phyloP scores from a whole-genome alignment of 1,140 invertebrate genomes.

The Bradynema listronoti region DNA sequence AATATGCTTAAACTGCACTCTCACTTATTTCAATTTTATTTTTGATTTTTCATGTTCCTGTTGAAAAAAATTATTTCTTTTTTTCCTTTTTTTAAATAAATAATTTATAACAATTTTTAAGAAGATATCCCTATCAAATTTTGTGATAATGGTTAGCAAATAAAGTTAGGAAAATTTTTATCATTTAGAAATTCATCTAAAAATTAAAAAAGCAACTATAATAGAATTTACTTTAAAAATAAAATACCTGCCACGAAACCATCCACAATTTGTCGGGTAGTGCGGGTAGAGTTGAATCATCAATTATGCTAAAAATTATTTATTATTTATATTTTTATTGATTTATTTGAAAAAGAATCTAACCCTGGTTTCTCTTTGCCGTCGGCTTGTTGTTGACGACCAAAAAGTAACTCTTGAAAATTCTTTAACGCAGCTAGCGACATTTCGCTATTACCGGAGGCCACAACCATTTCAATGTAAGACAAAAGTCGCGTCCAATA shows the following conservation, averaged over 20 bases:
- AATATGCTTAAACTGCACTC: too few relatives aligned
- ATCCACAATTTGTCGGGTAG: slow-evolving; percentile 44
- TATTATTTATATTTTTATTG: not conserved
- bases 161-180: too few relatives aligned
- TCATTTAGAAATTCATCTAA: too few relatives aligned
- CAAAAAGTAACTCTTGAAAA: slow-evolving; percentile 58
- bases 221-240: too few relatives aligned
- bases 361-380: slow-evolving; percentile 4
- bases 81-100: too few relatives aligned
- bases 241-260: slow-evolving; percentile 33
- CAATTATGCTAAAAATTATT: slow-evolving; percentile 8
- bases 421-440: slow-evolving; percentile 62
- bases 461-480: slow-evolving; percentile 59
- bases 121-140: too few relatives aligned
- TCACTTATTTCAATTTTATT: too few relatives aligned
- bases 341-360: not conserved
- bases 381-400: slow-evolving; percentile 20
- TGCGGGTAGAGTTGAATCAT: slow-evolving; percentile 18
- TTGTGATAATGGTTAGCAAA: too few relatives aligned
- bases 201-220: too few relatives aligned
- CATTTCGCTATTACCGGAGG: slow-evolving; percentile 61
- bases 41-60: too few relatives aligned
- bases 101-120: too few relatives aligned
- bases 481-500: slow-evolving; percentile 40
- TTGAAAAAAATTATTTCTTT: too few relatives aligned